A percentile compares a stretch with the other conserved stretches of the same genome.
Conservation (phyloP, 2,113 vertebrate species). For the Elaphurus davidianus region DNA sequence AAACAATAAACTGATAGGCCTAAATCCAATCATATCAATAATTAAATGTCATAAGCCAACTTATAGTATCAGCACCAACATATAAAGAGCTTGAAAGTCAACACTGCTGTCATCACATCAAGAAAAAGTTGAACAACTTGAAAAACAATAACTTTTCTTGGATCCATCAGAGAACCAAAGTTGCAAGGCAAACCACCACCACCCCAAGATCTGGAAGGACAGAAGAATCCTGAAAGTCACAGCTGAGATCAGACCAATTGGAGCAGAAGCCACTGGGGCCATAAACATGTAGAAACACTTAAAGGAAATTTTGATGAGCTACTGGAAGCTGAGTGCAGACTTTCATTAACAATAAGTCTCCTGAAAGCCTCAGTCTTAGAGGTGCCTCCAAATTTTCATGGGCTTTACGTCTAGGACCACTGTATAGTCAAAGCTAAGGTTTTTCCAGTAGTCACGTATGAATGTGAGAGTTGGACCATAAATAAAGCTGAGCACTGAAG, state of each 20-base stretch:
- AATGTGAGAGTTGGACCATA: not conserved
- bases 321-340: not conserved
- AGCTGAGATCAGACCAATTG: not conserved
- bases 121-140: not conserved
- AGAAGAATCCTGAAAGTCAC: not conserved
- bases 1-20: not conserved
- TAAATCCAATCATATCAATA: not conserved
- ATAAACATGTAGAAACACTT: not conserved
- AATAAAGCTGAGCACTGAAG: not conserved
- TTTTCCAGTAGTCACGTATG: not conserved
- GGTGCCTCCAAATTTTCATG: not conserved
- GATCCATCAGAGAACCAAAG: not conserved
- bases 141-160: not conserved
- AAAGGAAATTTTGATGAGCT: not conserved
- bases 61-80: not conserved
- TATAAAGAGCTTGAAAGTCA: not conserved
- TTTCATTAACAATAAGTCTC: not conserved
- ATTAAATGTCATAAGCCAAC: not conserved
- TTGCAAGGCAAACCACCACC: not conserved
- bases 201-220: not conserved
- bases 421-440: not conserved
- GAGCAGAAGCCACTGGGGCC: not conserved
- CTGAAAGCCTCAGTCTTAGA: not conserved
- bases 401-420: not conserved
- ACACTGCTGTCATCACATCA: not conserved